phyloP scores from a whole-genome alignment of 2,797 vertebrate species.

The Lepilemur ruficaudatus region DNA sequence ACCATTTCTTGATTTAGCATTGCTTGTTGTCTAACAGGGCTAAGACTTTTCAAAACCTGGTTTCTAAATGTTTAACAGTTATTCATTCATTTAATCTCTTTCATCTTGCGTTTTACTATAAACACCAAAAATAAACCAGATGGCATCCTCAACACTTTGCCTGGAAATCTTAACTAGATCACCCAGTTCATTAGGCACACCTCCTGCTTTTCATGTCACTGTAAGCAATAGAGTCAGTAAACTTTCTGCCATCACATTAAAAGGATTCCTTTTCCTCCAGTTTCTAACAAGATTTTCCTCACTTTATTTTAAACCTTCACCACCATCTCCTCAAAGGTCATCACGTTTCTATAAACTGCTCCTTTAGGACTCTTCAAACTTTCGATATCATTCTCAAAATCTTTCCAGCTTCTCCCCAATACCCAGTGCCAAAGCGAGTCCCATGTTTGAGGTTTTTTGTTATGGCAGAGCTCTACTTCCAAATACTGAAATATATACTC shows the following conservation, averaged over 20 bases:
- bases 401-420: neutral
- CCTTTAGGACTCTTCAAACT: neutral
- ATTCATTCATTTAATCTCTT: conserved; percentile 17
- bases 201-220: neutral
- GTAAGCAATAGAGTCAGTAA: neutral
- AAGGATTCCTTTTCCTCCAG: neutral
- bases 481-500: neutral
- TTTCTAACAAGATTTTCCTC: neutral
- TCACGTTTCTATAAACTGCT: neutral
- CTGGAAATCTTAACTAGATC: conserved; percentile 21
- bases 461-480: neutral
- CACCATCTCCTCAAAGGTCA: neutral
- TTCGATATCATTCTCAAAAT: neutral
- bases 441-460: no score
- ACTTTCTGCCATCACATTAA: neutral
- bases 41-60: neutral
- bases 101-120: conserved; percentile 23
- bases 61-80: neutral
- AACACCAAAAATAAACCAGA: conserved; percentile 46
- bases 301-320: neutral
- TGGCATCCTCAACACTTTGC: neutral
- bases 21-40: neutral
- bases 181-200: neutral
- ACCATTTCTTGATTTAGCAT: neutral
- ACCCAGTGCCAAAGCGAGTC: neutral